Conservation (phyloP, 2,113 vertebrate genomes). For the Anser brachyrhynchus region DNA sequence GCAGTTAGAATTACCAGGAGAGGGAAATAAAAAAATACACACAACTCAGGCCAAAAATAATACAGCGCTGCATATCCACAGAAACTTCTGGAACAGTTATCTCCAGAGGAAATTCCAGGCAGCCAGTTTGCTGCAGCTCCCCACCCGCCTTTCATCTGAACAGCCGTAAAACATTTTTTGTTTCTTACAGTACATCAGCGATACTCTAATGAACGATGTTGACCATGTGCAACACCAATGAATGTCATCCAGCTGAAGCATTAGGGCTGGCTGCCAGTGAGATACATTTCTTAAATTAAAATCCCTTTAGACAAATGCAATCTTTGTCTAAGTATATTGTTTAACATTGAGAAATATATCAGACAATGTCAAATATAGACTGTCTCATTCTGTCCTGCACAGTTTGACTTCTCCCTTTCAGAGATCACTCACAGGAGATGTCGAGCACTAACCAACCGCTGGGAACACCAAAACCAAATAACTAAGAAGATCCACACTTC, state of each 20-base stretch:
- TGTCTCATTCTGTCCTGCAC: neutral
- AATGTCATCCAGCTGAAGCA: conserved; percentile 22
- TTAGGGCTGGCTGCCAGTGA: conserved; percentile 33
- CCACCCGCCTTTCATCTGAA: neutral
- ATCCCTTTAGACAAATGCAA: conserved; percentile 11
- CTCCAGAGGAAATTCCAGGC: neutral
- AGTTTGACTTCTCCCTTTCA: neutral
- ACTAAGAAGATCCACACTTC: neutral
- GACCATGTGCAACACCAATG: neutral
- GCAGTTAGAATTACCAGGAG: neutral
- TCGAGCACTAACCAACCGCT: neutral
- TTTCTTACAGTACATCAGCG: neutral
- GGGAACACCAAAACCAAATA: neutral
- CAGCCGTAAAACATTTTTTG: neutral
- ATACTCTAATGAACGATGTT: neutral
- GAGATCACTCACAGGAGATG: neutral
- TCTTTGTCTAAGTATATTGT: neutral
- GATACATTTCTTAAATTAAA: conserved; percentile 48
- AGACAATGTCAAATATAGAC: neutral
- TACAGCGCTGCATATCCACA: neutral
- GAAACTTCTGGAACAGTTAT: neutral
- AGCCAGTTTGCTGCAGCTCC: neutral
- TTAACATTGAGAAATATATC: conserved; percentile 8
- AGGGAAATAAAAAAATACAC: neutral
- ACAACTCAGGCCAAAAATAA: conserved; percentile 5